Evolutionary conservation across 1,140 invertebrate genomes (phyloP), one percentile per base, ranked within the genome.

Genomic region (Formica selysi): DNA sequence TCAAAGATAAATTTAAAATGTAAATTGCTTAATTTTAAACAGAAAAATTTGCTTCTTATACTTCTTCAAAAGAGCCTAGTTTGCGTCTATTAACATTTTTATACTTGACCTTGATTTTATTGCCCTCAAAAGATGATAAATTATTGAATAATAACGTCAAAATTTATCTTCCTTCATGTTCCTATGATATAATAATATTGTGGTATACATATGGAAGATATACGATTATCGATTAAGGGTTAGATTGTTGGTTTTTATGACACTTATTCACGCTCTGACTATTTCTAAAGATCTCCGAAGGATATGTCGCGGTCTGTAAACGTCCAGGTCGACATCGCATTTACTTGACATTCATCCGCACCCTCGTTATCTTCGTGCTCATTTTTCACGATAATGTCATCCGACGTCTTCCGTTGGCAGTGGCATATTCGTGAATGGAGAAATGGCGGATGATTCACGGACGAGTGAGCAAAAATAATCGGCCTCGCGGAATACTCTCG

Each of bases 301-400:
- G 71, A 81, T 61, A 22, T 13, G 62, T 81, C 48, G n/a, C 36
- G 57, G 32, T 73, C 54, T 59, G 76, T 83, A 86, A 86, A 76
- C 48, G 76, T 5, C 22, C 13, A 57, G 38, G 22, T 80, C n/a
- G 59, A 54, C 76, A 70, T 89, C 71, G 70, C 76, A 87, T 91
- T 91, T 87, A 76, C 71, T 78, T 91, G 90, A 91, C 90, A 91
- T 89, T 91, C 85, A 65, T 87, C 62, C 74, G 36, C 26, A 29
- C 44, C 68, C 84, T 90, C 79, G 78, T 91, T 90, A 90, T 90
- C 76, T 44, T 5, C 26, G 19, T 29, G 44, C 71, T 86, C 86
- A 85, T 90, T 90, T 90, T 90, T 88, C 86, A 87, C 86, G 54
- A 68, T 86, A 90, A 90, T 76, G 76, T 73, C 76, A 61, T 32